Evolutionary conservation across 2,113 vertebrate species (phyloP).

Genomic region (Psophia crepitans): DNA sequence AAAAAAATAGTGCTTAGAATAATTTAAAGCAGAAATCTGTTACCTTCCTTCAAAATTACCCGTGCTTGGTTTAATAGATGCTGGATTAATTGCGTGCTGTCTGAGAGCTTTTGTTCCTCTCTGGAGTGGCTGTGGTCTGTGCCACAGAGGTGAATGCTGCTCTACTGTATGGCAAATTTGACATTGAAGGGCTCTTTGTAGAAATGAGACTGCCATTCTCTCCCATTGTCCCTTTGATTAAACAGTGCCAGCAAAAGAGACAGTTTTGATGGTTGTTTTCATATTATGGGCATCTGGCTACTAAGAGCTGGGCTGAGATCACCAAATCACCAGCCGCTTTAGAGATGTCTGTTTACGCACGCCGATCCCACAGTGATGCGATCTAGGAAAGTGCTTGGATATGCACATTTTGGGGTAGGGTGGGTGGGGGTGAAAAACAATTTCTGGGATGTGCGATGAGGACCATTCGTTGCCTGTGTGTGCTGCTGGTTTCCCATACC

Average conservation of each 20-base stretch:
- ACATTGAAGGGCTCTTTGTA: conserved; percentile 65
- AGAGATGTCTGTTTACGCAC: background rate
- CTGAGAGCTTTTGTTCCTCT: conserved; percentile 66
- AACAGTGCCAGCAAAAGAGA: conserved; percentile 55
- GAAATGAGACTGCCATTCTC: conserved; percentile 55
- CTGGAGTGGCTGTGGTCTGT: conserved; percentile 47
- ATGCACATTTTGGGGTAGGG: background rate
- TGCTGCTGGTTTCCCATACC: background rate
- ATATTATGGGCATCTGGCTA: conserved; percentile 56
- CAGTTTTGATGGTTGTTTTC: conserved; percentile 61
- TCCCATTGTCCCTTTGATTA: conserved; percentile 50
- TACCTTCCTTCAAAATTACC: conserved; percentile 60
- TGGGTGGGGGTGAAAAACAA: background rate
- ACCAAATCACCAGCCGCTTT: conserved; percentile 42
- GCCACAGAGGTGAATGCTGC: conserved; percentile 64
- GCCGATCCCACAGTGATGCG: background rate
- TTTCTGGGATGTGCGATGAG: background rate
- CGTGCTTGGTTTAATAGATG: conserved; percentile 64
- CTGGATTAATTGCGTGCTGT: conserved; percentile 62
- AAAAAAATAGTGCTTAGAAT: conserved; percentile 45
- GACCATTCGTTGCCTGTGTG: background rate
- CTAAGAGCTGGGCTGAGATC: conserved; percentile 48
- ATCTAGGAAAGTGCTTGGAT: conserved; percentile 26
- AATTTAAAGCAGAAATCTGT: conserved; percentile 63
- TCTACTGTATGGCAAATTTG: conserved; percentile 61